Conservation (phyloP, 2,113 vertebrate species). For the Urocynchramus pylzowi region DNA sequence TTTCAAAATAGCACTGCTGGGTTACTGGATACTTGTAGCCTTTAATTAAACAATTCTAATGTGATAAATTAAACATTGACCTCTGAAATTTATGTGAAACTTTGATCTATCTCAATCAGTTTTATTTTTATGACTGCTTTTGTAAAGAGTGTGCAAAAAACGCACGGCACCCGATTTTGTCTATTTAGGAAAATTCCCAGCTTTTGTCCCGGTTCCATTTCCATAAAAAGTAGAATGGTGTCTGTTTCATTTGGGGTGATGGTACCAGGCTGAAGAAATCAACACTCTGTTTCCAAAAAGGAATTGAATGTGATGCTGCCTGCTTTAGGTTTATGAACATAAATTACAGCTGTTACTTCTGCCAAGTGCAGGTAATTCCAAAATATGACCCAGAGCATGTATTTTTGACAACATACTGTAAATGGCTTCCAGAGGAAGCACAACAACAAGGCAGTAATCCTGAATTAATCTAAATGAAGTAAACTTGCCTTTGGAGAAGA, state of each 20-base stretch:
- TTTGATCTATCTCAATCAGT: background rate
- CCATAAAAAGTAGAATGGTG: background rate
- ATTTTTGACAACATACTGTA: background rate
- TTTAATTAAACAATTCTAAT: background rate
- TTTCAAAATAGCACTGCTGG: background rate
- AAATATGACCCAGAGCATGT: background rate
- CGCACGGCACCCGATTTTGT: background rate
- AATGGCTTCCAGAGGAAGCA: background rate
- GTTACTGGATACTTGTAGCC: background rate
- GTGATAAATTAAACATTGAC: background rate
- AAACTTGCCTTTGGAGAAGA: background rate
- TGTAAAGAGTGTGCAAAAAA: rapidly evolving
- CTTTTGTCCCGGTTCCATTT: background rate
- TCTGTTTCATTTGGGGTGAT: background rate
- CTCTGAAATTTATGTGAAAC: background rate
- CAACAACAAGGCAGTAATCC: background rate
- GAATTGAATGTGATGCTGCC: background rate
- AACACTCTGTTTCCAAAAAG: background rate
- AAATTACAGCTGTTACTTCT: background rate
- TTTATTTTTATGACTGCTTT: background rate
- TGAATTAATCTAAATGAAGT: constrained; percentile 26
- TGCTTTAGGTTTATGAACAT: background rate
- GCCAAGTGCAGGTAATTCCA: background rate
- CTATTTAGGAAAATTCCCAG: background rate
- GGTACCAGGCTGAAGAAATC: background rate